These are phyloP conservation scores for Nylanderia fulva DNA, from an alignment of 1,140 invertebrate genomes.

Conservation along the genomic window DNA sequence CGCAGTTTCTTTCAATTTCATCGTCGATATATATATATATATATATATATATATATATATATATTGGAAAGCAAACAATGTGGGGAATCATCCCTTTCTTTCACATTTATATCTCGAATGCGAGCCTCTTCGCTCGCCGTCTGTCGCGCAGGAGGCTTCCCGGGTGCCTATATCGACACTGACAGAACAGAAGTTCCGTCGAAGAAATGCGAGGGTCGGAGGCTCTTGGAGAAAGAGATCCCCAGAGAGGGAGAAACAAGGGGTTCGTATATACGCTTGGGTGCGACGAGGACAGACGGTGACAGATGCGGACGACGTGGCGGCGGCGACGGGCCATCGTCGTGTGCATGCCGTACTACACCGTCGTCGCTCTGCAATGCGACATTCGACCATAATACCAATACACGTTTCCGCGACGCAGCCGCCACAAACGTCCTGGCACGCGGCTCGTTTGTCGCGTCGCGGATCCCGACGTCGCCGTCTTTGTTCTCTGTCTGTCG, in stretches of 20 bases:
- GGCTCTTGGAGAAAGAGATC: no score
- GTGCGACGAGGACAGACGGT: conserved; percentile 36
- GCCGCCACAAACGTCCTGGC: conserved; percentile 25
- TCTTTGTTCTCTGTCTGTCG: conserved; percentile 45
- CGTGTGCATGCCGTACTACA: not conserved
- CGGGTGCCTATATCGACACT: not conserved
- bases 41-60: no score
- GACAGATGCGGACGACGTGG: conserved; percentile 40
- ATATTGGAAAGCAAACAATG: not conserved
- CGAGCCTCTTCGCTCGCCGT: conserved; percentile 1
- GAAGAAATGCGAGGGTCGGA: conserved; percentile 3
- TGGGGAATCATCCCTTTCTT: not conserved
- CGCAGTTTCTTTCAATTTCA: not conserved
- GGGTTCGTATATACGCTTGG: no score
- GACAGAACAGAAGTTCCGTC: conserved; percentile 2
- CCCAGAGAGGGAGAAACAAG: no score
- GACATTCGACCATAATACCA: conserved; percentile 57
- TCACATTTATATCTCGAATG: not conserved
- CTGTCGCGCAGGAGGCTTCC: conserved; percentile 5
- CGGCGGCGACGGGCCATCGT: not conserved
- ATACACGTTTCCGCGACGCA: conserved; percentile 24
- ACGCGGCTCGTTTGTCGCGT: conserved; percentile 18
- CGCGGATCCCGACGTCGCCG: conserved; percentile 10
- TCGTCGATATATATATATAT: not conserved
- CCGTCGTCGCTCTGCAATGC: conserved; percentile 45